Base-by-base conservation (phyloP, 2,888 invertebrate genomes). In the Stenoptilia bipunctidactyla region DNA sequence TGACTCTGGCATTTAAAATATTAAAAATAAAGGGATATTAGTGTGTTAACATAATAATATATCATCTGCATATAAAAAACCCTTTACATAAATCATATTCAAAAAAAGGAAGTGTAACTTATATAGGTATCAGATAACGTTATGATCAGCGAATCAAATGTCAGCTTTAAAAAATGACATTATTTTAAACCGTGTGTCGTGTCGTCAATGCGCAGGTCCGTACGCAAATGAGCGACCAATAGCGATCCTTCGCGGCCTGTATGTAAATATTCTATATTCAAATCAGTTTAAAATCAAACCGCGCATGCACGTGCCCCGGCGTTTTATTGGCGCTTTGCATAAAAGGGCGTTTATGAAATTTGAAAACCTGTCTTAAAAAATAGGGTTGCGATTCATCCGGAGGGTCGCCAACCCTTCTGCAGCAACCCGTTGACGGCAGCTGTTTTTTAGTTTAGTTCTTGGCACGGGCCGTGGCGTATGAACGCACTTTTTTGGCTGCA, bases 231-330 rank as follows among this genome's bases (percentile, higher is more conserved):
- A 47, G 41, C 56, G 53, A 51, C 82, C 82, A 83, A 82, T 82
- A 46, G 60, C 60, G 51, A 51, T 49, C 45, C 63, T 47, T 48
- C 56, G 41, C 46, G 45, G 46, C 44, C 42, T 51, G 57, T 77
- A 80, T 82, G 79, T 77, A 79, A 82, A 82, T 80, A 58, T 68
- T 59, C 58, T 67, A 66, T 79, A 82, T 83, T 82, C 77, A 83
- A 82, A 83, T 80, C 71, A 74, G 66, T 80, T 83, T 80, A 79
- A 82, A 82, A 77, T 75, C 70, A 66, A 61, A 73, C 56, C 63
- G 83, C 82, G 83, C 83, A 83, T 82, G 83, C 79, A 80, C 82
- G 79, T 54, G 64, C 50, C 64, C 61, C 12, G 49, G 62, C 55
- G 73, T 76, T 74, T 77, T 76, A 83, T 83, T 83, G 82, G 82